phyloP scores from a whole-genome alignment of 2,797 vertebrate species.

The Phalanger gymnotis region DNA sequence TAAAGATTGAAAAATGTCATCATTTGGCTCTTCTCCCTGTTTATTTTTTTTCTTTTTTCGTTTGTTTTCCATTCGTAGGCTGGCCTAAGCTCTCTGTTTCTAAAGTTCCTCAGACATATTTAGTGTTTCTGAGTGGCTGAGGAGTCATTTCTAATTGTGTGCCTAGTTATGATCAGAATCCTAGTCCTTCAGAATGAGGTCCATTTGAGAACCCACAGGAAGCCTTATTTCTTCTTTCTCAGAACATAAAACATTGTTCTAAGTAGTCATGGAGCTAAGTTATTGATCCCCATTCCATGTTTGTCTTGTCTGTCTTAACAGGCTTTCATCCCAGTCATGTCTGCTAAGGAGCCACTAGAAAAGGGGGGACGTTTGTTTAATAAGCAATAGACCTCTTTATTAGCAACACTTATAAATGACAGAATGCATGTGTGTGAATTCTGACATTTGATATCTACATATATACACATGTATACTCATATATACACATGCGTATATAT shows the following conservation, averaged over 20 bases:
- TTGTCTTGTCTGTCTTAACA: constrained; percentile 37
- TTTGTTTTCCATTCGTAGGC: neutral
- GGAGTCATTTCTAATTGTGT: constrained; percentile 1
- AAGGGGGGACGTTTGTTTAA: constrained; percentile 56
- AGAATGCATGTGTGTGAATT: constrained; percentile 61
- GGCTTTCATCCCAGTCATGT: constrained; percentile 57
- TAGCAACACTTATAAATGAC: constrained; percentile 66
- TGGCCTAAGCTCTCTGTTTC: neutral
- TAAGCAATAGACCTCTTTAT: constrained; percentile 67
- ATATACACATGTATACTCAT: too few relatives aligned
- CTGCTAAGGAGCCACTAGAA: constrained; percentile 46
- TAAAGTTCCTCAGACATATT: constrained; percentile 3
- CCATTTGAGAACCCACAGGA: constrained; percentile 12
- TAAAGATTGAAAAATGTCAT: constrained; percentile 1
- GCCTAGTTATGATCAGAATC: constrained; percentile 17
- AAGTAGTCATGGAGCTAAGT: constrained; percentile 51
- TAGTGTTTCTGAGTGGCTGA: constrained; percentile 57
- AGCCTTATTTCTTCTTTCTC: neutral
- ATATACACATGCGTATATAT: neutral
- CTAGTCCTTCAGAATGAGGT: constrained; percentile 10
- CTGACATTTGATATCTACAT: constrained; percentile 45
- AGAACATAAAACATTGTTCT: constrained; percentile 40
- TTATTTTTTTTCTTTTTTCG: neutral
- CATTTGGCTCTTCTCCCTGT: neutral
- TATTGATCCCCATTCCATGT: constrained; percentile 30